Evolutionary conservation across 1,140 invertebrate species (phyloP).

Genomic region (Druon quercuslanigerum): DNA sequence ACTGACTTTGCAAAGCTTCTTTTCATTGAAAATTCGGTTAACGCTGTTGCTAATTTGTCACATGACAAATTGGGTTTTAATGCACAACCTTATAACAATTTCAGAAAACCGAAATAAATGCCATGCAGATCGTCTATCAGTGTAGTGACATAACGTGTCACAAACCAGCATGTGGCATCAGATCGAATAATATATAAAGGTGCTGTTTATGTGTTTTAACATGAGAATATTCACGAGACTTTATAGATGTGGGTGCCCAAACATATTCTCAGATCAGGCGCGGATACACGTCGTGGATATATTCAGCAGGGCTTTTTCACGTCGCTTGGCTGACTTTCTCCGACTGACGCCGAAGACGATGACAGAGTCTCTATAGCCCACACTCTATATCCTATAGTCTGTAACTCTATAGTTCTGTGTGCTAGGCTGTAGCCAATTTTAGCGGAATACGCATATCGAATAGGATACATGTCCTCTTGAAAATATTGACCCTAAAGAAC

Average conservation of each 20-base stretch:
- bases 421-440: too few relatives aligned
- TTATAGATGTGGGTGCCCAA: slow-evolving; percentile 5
- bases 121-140: too few relatives aligned
- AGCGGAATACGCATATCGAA: background rate
- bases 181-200: background rate
- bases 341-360: slow-evolving; percentile 44
- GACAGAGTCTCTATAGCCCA: background rate
- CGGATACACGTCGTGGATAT: slow-evolving; percentile 26
- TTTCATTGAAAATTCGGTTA: slow-evolving; percentile 5
- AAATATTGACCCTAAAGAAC: slow-evolving; percentile 48
- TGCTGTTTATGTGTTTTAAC: background rate
- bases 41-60: background rate
- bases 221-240: slow-evolving; percentile 8
- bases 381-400: background rate
- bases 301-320: slow-evolving; percentile 41
- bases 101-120: too few relatives aligned
- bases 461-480: slow-evolving; percentile 43
- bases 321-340: slow-evolving; percentile 54
- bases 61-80: too few relatives aligned
- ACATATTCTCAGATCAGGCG: slow-evolving; percentile 3
- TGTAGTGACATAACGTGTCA: too few relatives aligned
- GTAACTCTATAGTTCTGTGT: background rate
- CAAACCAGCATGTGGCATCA: too few relatives aligned
- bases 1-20: background rate
- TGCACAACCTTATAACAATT: too few relatives aligned